A percentile compares a stretch with the other conserved stretches of the same genome.
Evolutionary conservation across 2,888 invertebrate species (phyloP).

Genomic region (Trissolcus brochymenae): DNA sequence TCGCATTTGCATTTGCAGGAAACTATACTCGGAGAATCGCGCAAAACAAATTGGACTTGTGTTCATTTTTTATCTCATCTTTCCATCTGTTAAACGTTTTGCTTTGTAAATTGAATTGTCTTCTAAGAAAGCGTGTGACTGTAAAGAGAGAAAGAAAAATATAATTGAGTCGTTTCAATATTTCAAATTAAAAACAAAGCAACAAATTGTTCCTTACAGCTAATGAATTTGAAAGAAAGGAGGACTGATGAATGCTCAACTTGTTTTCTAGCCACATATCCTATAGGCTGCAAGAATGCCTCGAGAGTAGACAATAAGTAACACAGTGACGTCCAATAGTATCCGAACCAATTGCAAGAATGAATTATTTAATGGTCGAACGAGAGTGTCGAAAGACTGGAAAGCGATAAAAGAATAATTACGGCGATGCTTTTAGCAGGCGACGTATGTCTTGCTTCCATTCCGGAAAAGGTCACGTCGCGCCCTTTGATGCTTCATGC

Average conservation of each 20-base stretch:
- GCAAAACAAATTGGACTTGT: conserved; percentile 18
- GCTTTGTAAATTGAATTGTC: conserved; percentile 2
- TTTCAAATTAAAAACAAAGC: too few species aligned
- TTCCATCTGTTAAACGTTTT: conserved; percentile 5
- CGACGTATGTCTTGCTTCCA: conserved; percentile 61
- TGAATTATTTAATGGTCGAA: conserved; percentile 42
- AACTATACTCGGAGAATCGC: conserved; percentile 14
- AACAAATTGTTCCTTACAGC: too few species aligned
- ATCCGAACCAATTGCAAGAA: conserved; percentile 26
- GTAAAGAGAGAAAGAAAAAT: neutral
- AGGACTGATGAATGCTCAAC: too few species aligned
- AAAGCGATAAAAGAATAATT: conserved; percentile 55
- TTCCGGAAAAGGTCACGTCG: conserved; percentile 65
- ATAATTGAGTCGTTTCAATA: too few species aligned
- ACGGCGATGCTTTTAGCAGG: conserved; percentile 50
- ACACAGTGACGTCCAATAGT: conserved; percentile 11
- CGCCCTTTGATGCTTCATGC: conserved; percentile 69
- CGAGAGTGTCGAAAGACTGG: conserved; percentile 34
- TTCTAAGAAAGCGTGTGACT: neutral
- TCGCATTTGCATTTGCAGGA: conserved; percentile 37
- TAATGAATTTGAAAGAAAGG: too few species aligned
- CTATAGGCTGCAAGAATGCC: too few species aligned
- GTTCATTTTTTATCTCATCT: conserved; percentile 8
- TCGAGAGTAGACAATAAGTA: neutral
- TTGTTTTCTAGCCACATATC: too few species aligned